Percentiles rank a stretch among this genome's conserved stretches.
Evolutionary conservation across 2,113 vertebrate species (phyloP).

Genomic region (Meleagris gallopavo): DNA sequence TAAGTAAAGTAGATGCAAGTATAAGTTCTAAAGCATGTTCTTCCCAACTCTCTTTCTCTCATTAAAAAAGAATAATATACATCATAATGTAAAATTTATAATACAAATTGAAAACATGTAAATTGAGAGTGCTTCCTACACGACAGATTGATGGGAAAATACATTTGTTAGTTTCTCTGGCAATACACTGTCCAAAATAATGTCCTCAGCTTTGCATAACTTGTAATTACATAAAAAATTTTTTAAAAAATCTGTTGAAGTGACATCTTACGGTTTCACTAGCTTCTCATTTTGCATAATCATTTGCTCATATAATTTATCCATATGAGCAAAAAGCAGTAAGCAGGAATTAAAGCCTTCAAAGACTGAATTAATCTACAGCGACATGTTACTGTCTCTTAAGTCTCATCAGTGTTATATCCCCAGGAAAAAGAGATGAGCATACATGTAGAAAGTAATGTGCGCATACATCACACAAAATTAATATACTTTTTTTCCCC

Average conservation of each 20-base stretch:
- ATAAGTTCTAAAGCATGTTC: not conserved
- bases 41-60: not conserved
- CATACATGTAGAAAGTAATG: not conserved
- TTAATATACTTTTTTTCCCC: constrained; percentile 15
- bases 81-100: not conserved
- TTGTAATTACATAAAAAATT: not conserved
- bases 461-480: not conserved
- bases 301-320: constrained; percentile 12
- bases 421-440: constrained; percentile 26
- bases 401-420: constrained; percentile 17
- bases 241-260: not conserved
- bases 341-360: constrained; percentile 43
- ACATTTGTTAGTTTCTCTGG: not conserved
- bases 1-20: not conserved
- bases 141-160: not conserved
- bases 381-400: not conserved
- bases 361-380: constrained; percentile 50
- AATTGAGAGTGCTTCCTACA: not conserved
- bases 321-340: constrained; percentile 32
- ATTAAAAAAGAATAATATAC: not conserved
- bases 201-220: not conserved
- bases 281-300: constrained; percentile 43
- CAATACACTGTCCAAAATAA: not conserved
- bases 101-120: not conserved
- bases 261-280: not conserved